A percentile compares a stretch with the other conserved stretches of the same genome.
Evolutionary conservation across 2,797 vertebrate species (phyloP).

Genomic region (Acanthornis magna): DNA sequence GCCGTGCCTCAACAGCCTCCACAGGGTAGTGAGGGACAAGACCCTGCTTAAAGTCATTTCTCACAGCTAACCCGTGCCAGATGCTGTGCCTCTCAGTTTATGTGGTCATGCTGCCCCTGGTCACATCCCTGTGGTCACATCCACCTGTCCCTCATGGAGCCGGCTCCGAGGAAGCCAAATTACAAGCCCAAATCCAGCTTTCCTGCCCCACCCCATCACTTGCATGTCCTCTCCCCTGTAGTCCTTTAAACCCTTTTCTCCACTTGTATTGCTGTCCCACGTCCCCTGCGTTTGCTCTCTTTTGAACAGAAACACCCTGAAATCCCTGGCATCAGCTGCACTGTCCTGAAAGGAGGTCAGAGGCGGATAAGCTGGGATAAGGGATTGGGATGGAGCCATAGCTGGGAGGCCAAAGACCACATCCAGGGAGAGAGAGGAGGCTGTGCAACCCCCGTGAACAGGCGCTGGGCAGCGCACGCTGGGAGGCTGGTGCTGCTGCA

Average conservation of each 20-base stretch:
- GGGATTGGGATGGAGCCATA: constrained; percentile 18
- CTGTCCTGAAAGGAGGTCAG: constrained; percentile 60
- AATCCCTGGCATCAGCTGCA: constrained; percentile 2
- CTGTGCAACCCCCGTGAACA: not conserved
- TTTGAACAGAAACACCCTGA: not conserved
- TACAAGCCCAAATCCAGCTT: not conserved
- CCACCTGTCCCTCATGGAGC: not conserved
- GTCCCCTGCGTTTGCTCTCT: not conserved
- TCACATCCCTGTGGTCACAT: not conserved
- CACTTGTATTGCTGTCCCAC: not conserved
- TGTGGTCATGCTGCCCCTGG: not conserved
- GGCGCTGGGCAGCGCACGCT: not conserved
- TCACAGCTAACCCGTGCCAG: not conserved
- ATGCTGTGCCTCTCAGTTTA: not conserved
- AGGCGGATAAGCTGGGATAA: constrained; percentile 61
- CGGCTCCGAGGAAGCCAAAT: not conserved
- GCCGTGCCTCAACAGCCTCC: not conserved
- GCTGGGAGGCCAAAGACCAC: not conserved
- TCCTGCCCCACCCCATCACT: not conserved
- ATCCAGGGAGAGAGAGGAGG: not conserved
- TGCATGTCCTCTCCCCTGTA: not conserved
- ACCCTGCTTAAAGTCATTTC: not conserved
- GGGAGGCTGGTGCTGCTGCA: not conserved
- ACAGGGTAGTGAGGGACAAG: not conserved
- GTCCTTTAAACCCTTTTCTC: not conserved